phyloP scores from a whole-genome alignment of 2,888 invertebrate genomes.

The Callyntrura guangdongensis region DNA sequence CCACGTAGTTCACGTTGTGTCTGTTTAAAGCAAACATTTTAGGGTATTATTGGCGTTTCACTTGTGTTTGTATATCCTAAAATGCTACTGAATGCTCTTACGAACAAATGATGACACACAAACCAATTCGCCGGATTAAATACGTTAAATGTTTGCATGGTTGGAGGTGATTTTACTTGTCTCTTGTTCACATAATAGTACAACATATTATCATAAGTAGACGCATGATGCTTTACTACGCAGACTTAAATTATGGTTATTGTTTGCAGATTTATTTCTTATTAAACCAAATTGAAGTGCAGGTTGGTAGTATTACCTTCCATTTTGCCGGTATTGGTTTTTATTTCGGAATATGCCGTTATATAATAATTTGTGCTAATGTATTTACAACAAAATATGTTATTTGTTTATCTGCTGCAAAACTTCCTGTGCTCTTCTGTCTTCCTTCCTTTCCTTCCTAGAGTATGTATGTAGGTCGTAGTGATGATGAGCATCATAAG shows the following conservation, averaged over 20 bases:
- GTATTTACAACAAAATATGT: no score
- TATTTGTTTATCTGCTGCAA: no score
- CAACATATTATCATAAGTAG: background rate
- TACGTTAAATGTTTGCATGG: conserved; percentile 28
- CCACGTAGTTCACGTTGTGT: background rate
- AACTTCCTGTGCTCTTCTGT: background rate
- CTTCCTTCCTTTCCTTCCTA: background rate
- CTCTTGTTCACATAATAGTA: background rate
- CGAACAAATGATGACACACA: background rate
- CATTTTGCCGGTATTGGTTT: no score
- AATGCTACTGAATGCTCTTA: background rate
- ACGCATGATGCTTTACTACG: background rate
- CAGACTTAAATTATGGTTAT: no score
- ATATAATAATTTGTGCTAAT: no score
- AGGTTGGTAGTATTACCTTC: no score
- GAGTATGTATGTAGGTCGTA: no score
- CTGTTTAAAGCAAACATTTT: background rate
- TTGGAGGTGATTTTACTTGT: conserved; percentile 6
- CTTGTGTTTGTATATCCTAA: background rate
- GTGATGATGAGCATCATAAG: no score
- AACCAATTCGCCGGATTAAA: conserved; percentile 27
- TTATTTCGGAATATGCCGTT: no score
- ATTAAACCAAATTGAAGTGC: no score
- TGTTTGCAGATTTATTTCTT: no score
- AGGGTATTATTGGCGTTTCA: background rate